Conservation (phyloP, 2,797 vertebrate genomes). For the Megaceryle alcyon region DNA sequence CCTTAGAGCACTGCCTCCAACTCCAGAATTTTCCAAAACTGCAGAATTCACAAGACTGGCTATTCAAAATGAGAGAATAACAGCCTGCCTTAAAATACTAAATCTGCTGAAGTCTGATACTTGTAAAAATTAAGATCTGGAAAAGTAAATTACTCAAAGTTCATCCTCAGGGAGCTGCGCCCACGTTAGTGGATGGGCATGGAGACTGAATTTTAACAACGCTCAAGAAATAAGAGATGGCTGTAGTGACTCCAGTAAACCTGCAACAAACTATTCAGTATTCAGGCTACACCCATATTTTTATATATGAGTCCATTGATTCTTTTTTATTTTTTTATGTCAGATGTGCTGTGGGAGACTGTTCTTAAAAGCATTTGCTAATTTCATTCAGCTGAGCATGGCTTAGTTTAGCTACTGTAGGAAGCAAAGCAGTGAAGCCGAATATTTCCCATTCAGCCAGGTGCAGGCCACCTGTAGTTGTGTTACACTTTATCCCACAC, state of each 20-base stretch:
- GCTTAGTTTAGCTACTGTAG: conserved; percentile 62
- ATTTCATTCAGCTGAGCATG: conserved; percentile 30
- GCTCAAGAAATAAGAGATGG: background rate
- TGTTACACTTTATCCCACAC: background rate
- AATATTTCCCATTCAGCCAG: conserved; percentile 60
- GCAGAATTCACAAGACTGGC: conserved; percentile 82
- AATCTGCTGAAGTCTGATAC: conserved; percentile 55
- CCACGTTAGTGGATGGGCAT: background rate
- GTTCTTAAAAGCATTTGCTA: conserved; percentile 32
- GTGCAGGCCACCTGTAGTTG: conserved; percentile 74
- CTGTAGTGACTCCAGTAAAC: background rate
- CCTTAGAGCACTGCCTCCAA: conserved; percentile 78
- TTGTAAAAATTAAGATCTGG: background rate
- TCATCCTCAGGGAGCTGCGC: background rate
- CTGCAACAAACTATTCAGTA: background rate
- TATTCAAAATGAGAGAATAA: conserved; percentile 81
- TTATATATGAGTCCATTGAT: background rate
- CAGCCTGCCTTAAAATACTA: conserved; percentile 79
- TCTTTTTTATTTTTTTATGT: background rate
- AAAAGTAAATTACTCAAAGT: background rate
- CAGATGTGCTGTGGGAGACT: background rate
- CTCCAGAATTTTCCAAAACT: conserved; percentile 87
- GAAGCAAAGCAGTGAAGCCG: conserved; percentile 42
- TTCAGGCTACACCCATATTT: background rate
- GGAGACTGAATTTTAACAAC: background rate